Evolutionary conservation across 1,140 invertebrate genomes (phyloP).

Genomic region (Probaryconus sp.): DNA sequence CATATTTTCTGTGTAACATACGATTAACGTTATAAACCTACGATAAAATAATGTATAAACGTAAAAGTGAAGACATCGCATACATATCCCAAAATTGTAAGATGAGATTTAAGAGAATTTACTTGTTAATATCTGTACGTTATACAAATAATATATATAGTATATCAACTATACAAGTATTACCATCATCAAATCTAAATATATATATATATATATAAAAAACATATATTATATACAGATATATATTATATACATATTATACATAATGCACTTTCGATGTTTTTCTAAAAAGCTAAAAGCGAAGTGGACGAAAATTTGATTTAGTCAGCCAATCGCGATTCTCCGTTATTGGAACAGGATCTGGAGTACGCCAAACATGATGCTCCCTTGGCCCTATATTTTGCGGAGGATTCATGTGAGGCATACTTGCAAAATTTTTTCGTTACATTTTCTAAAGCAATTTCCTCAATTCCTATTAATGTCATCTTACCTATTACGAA

Average conservation of each 20-base stretch:
- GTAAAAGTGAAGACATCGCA: slow-evolving; percentile 61
- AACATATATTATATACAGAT: slow-evolving; percentile 68
- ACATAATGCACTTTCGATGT: slow-evolving; percentile 64
- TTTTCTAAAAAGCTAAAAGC: slow-evolving; percentile 60
- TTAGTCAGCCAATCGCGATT: slow-evolving; percentile 14
- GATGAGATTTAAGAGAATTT: slow-evolving; percentile 66
- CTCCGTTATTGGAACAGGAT: neutral
- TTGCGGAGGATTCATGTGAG: slow-evolving; percentile 65
- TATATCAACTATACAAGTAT: slow-evolving; percentile 65
- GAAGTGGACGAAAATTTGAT: slow-evolving; percentile 20
- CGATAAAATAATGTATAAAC: slow-evolving; percentile 32
- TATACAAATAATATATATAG: slow-evolving; percentile 66
- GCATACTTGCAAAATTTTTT: slow-evolving; percentile 65
- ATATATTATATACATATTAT: slow-evolving; percentile 66
- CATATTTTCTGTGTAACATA: slow-evolving; percentile 62
- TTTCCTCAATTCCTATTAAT: too few species aligned
- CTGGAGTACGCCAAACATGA: slow-evolving; percentile 68
- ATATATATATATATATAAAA: too few species aligned
- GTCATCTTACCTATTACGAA: too few species aligned
- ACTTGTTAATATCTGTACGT: slow-evolving; percentile 69
- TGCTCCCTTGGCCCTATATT: slow-evolving; percentile 73
- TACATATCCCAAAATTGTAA: slow-evolving; percentile 68
- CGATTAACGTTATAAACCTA: slow-evolving; percentile 15
- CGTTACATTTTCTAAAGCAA: too few species aligned
- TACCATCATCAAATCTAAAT: slow-evolving; percentile 38